Conservation (phyloP, 2,888 invertebrate species). For the Spodoptera picta region DNA sequence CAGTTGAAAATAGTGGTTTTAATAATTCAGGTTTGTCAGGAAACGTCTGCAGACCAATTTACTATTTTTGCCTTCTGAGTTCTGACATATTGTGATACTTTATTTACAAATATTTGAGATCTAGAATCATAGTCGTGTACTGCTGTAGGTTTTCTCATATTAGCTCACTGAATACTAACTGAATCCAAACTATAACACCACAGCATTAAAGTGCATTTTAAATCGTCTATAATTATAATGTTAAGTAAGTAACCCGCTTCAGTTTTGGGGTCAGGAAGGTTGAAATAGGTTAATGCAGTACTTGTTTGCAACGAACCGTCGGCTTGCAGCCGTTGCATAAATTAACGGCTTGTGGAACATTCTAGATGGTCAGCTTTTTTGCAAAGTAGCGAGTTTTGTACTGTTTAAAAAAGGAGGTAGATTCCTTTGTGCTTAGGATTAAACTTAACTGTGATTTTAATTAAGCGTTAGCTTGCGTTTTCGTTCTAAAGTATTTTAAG, state of each 20-base stretch:
- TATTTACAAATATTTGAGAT: too few species aligned
- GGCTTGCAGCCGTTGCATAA: constrained; percentile 38
- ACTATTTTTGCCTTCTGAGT: too few species aligned
- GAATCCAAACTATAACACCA: constrained; percentile 3
- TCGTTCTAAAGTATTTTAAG: too few species aligned
- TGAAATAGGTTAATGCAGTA: constrained; percentile 56
- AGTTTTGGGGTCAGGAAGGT: constrained; percentile 38
- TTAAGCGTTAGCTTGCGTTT: too few species aligned
- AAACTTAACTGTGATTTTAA: too few species aligned
- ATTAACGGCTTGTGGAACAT: constrained; percentile 17
- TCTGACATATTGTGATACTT: too few species aligned
- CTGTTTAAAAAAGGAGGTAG: constrained; percentile 4
- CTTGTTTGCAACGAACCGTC: constrained; percentile 33
- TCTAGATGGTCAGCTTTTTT: constrained; percentile 9
- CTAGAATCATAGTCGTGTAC: too few species aligned
- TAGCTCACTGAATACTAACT: neutral
- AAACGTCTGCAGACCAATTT: too few species aligned
- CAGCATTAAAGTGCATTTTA: constrained; percentile 13
- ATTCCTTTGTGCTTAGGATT: neutral
- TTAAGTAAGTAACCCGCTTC: constrained; percentile 12
- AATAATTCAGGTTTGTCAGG: too few species aligned
- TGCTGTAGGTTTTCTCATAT: neutral
- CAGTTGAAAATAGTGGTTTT: too few species aligned
- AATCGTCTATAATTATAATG: constrained; percentile 3
- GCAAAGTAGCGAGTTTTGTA: constrained; percentile 7